phyloP scores from a whole-genome alignment of 2,797 vertebrate genomes.

The Falco peregrinus region DNA sequence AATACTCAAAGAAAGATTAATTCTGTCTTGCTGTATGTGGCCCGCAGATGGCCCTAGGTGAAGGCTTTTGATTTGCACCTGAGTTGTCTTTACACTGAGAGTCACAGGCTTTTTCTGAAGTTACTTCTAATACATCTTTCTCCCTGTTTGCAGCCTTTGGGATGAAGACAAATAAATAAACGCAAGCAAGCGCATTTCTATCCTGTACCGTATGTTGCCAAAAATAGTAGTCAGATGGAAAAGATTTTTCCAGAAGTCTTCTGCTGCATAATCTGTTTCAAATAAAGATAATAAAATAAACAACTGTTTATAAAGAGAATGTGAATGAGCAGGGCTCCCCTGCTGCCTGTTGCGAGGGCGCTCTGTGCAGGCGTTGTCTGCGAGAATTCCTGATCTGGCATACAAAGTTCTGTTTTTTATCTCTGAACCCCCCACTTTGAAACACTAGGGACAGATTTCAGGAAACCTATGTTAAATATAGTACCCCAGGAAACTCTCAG shows the following conservation, averaged over 20 bases:
- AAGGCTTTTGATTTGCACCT: background rate
- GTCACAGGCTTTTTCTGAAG: background rate
- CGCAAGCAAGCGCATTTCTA: background rate
- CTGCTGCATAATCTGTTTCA: slow-evolving; percentile 71
- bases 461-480: slow-evolving; percentile 25
- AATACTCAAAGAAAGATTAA: background rate
- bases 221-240: slow-evolving; percentile 73
- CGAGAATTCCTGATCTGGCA: slow-evolving; percentile 56
- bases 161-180: slow-evolving; percentile 58
- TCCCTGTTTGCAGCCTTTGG: background rate
- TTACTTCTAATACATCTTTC: background rate
- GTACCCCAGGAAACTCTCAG: background rate
- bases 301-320: slow-evolving; percentile 75
- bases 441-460: slow-evolving; percentile 29
- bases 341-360: background rate
- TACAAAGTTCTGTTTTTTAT: slow-evolving; percentile 57
- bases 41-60: background rate
- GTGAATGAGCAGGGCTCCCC: slow-evolving; percentile 46
- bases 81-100: background rate
- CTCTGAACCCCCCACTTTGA: slow-evolving; percentile 39
- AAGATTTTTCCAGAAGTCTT: slow-evolving; percentile 73
- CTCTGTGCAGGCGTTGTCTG: slow-evolving; percentile 53
- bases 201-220: slow-evolving; percentile 46
- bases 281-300: slow-evolving; percentile 78
- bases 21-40: background rate